Evolutionary conservation across 2,888 invertebrate species (phyloP).

Genomic region (Nycteola revayana): DNA sequence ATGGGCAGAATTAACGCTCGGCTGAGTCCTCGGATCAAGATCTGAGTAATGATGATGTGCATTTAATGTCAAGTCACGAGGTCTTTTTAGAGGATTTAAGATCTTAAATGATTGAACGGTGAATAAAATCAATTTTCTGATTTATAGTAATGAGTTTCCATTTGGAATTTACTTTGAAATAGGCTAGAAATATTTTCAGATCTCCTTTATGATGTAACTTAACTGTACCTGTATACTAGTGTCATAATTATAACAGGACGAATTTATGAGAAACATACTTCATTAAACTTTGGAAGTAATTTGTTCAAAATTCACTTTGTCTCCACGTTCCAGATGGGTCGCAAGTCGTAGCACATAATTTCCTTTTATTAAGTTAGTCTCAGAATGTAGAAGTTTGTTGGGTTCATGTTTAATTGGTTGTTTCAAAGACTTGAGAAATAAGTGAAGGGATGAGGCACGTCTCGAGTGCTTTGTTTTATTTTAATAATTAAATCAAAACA

Average conservation of each 20-base stretch:
- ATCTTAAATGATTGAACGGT: too few relatives aligned
- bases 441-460: constrained; percentile 36
- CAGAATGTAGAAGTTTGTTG: constrained; percentile 67
- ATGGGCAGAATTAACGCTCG: constrained; percentile 30
- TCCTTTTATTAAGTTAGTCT: constrained; percentile 71
- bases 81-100: constrained; percentile 29
- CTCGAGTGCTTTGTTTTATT: constrained; percentile 23
- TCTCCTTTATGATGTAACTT: too few relatives aligned
- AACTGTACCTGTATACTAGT: too few relatives aligned
- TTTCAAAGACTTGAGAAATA: constrained; percentile 54
- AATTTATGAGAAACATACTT: constrained; percentile 51
- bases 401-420: constrained; percentile 66
- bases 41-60: constrained; percentile 46
- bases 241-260: too few relatives aligned
- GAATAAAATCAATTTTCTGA: too few relatives aligned
- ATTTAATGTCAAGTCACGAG: constrained; percentile 41
- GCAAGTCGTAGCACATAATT: constrained; percentile 70
- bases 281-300: constrained; percentile 75
- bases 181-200: too few relatives aligned
- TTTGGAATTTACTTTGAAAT: too few relatives aligned
- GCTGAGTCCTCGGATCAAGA: constrained; percentile 35
- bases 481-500: constrained; percentile 25
- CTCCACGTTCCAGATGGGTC: constrained; percentile 69
- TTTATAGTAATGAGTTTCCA: too few relatives aligned
- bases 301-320: constrained; percentile 77